phyloP scores from a whole-genome alignment of 2,888 invertebrate genomes.

The Eudasyphora cyanicolor region DNA sequence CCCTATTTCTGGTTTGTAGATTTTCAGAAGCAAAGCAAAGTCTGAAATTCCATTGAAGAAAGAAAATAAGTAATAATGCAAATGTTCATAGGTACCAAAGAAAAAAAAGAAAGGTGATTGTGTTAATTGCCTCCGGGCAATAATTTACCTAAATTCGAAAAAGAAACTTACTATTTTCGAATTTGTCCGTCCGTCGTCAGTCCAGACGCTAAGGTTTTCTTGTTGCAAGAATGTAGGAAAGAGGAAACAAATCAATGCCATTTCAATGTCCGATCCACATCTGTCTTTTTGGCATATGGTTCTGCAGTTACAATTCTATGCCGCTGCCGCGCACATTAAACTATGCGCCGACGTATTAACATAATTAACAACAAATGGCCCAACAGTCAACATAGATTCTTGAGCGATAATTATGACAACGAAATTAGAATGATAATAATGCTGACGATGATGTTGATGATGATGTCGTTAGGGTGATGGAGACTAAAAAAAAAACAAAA shows the following conservation, averaged over 20 bases:
- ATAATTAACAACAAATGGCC: slow-evolving; percentile 39
- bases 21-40: not conserved
- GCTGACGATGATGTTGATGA: slow-evolving; percentile 11
- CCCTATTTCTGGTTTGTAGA: not conserved
- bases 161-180: not conserved
- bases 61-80: slow-evolving; percentile 6
- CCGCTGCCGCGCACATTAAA: not conserved
- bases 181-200: not conserved
- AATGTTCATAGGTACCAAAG: no score
- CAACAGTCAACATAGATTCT: slow-evolving; percentile 39
- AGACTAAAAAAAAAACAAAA: slow-evolving; percentile 24
- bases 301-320: slow-evolving; percentile 17
- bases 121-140: slow-evolving; percentile 21
- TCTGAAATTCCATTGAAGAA: not conserved
- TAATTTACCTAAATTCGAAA: slow-evolving; percentile 28
- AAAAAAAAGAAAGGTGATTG: slow-evolving; percentile 35
- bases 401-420: slow-evolving; percentile 37
- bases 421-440: slow-evolving; percentile 29
- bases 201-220: not conserved
- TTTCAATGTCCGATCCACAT: not conserved
- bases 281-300: not conserved
- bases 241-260: slow-evolving; percentile 9
- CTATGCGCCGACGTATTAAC: slow-evolving; percentile 35
- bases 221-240: not conserved
- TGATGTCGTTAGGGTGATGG: not conserved